Conservation (phyloP, 2,113 vertebrate genomes). For the Brachypodius melanocephalos region DNA sequence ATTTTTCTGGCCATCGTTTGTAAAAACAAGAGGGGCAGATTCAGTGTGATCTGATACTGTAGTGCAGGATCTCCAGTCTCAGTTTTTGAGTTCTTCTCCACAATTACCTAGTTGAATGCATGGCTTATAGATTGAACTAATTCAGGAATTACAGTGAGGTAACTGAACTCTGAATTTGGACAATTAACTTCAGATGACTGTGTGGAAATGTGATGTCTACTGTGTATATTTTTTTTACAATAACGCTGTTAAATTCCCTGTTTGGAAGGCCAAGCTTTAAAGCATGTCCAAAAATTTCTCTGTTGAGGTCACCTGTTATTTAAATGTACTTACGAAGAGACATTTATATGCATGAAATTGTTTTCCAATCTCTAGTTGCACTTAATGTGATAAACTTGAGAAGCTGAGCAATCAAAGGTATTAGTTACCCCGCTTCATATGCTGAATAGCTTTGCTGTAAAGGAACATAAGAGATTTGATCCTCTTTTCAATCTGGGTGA, state of each 20-base stretch:
- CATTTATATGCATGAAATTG: background rate
- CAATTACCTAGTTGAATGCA: background rate
- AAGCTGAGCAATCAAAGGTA: background rate
- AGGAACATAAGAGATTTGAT: background rate
- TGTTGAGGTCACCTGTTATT: background rate
- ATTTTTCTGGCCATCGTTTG: background rate
- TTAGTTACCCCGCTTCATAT: background rate
- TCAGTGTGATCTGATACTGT: background rate
- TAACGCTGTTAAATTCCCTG: background rate
- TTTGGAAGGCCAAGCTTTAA: background rate
- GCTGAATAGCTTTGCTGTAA: background rate
- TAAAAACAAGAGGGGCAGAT: background rate
- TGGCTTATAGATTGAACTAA: background rate
- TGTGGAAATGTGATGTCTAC: background rate
- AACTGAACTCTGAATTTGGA: background rate
- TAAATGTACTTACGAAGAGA: background rate
- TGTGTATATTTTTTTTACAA: background rate
- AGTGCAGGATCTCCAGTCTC: background rate
- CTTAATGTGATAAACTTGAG: background rate
- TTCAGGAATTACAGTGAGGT: background rate
- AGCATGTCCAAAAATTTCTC: background rate
- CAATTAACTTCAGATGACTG: background rate
- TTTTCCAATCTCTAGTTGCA: background rate
- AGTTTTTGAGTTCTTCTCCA: background rate
- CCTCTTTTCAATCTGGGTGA: background rate